Evolutionary conservation across 2,113 vertebrate species (phyloP), one percentile per base, ranked within the genome.

Genomic region (Psittacula cyanocephala): DNA sequence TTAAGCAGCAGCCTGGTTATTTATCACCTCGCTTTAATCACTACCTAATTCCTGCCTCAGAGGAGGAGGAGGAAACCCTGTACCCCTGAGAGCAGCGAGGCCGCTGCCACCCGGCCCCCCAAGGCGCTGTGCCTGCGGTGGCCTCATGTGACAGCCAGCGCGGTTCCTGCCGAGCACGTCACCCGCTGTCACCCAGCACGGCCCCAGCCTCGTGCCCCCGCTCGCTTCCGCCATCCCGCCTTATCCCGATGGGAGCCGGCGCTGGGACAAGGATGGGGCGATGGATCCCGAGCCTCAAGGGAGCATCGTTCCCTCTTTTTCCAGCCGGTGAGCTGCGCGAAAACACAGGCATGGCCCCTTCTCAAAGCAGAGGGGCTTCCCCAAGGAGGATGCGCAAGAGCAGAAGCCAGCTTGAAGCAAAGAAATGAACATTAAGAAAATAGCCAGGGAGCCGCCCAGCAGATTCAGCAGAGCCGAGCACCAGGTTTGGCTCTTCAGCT

Each of bases 101-200:
- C 76, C 2, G 18, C 71, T 53, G 87, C 89, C 71, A 77, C 31
- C n/a, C 24, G 6, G 81, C 81, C 71, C 88, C 78, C 78, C 3
- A 28, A 71, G 28, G 81, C 53, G 1, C 31, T 1, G 17, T 75
- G 92, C 91, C 75, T 65, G 50, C 1, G 59, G 75, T 86, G 93
- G 80, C 93, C 90, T 69, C 90, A 37, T 81, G 90, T 89, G 96
- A 94, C 88, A 89, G 65, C 16, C 60, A 68, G 83, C 6, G 83
- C 6, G 7, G 89, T 74, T 95, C 88, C 95, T 86, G 88, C 77
- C 0, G 28, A 10, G 37, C 14, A 2, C 31, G 27, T 82, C 93
- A 81, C 76, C 69, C 70, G 22, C 31, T 4, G 50, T 82, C 84
- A 89, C 83, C 91, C 81, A 14, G 62, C 35, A 76, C 10, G 3